These are phyloP conservation scores for Crematogaster levior DNA, from an alignment of 2,888 invertebrate species.

Conservation along the genomic window DNA sequence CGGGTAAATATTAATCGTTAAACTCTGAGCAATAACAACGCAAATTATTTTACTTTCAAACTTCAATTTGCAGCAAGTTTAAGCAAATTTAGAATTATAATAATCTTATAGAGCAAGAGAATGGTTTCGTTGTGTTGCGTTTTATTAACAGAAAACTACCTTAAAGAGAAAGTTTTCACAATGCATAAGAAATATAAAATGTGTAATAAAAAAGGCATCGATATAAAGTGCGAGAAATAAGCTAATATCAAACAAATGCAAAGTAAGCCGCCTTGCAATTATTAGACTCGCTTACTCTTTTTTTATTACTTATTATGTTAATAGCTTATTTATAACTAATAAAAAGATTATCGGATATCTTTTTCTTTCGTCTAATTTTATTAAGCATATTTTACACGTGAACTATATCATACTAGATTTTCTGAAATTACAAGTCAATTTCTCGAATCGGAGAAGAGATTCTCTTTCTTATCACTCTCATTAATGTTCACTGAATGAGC, in stretches of 20 bases:
- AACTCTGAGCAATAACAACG: background rate
- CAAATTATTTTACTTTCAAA: background rate
- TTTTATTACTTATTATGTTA: background rate
- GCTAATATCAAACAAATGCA: background rate
- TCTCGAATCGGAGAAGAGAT: background rate
- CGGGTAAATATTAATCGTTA: slow-evolving; percentile 14
- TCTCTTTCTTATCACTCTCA: background rate
- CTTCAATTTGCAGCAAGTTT: background rate
- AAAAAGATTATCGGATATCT: background rate
- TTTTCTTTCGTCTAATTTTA: background rate
- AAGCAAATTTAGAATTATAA: background rate
- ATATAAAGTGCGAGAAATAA: background rate
- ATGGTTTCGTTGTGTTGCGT: background rate
- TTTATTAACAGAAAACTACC: background rate
- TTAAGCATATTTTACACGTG: background rate
- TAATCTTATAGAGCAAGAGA: background rate
- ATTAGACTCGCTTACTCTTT: background rate
- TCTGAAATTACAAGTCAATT: background rate
- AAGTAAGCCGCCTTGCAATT: background rate
- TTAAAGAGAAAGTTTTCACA: background rate
- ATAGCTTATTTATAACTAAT: background rate
- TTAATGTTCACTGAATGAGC: background rate
- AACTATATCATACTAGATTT: background rate
- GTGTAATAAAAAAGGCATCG: background rate
- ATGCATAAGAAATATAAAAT: background rate